phyloP scores from a whole-genome alignment of 2,888 invertebrate genomes.

The Netelia virgata region DNA sequence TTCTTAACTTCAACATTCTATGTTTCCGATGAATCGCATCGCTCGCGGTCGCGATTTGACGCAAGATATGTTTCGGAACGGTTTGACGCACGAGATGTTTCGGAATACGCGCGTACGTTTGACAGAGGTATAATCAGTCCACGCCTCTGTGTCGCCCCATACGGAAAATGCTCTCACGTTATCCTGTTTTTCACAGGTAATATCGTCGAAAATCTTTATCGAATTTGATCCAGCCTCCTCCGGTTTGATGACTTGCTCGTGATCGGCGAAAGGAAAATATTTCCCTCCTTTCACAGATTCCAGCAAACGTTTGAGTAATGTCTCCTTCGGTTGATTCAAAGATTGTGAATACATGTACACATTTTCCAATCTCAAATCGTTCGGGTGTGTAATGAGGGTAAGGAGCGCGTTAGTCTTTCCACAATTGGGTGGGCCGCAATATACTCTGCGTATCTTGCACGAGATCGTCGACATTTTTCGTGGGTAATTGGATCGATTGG shows the following conservation, averaged over 20 bases:
- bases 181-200: constrained; percentile 72
- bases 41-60: constrained; percentile 55
- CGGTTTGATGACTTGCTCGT: constrained; percentile 70
- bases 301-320: constrained; percentile 74
- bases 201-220: constrained; percentile 77
- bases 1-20: constrained; percentile 42
- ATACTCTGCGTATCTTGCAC: constrained; percentile 49
- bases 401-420: constrained; percentile 65
- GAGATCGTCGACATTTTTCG: too few species aligned
- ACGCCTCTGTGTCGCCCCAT: constrained; percentile 68
- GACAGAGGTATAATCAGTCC: constrained; percentile 67
- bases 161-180: constrained; percentile 66
- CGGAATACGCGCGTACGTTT: constrained; percentile 69
- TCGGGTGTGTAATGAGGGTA: constrained; percentile 54
- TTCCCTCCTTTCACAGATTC: constrained; percentile 68
- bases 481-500: too few species aligned
- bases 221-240: constrained; percentile 71
- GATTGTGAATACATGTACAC: constrained; percentile 73
- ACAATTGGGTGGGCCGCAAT: constrained; percentile 65
- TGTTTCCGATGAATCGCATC: constrained; percentile 62
- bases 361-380: constrained; percentile 58
- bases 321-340: constrained; percentile 77
- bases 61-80: constrained; percentile 33
- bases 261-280: constrained; percentile 70
- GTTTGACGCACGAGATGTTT: constrained; percentile 72